Evolutionary conservation across 2,888 invertebrate genomes (phyloP).

Genomic region (Euzophera pinguis): DNA sequence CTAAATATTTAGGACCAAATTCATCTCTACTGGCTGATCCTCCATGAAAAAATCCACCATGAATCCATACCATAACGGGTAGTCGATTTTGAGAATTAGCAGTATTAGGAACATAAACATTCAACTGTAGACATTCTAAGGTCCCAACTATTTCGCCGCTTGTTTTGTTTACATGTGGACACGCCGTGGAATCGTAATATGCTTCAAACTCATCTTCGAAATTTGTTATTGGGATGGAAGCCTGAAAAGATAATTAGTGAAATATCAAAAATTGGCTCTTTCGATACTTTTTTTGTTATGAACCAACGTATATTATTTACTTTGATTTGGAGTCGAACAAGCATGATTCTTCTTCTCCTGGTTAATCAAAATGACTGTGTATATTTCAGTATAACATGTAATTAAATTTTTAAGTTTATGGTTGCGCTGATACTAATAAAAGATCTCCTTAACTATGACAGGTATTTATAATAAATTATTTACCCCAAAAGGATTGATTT

Average conservation of each 20-base stretch:
- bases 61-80: conserved; percentile 50
- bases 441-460: too few relatives aligned
- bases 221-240: conserved; percentile 24
- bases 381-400: not conserved
- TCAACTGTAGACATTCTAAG: conserved; percentile 80
- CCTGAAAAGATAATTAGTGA: conserved; percentile 20
- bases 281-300: too few relatives aligned
- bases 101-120: conserved; percentile 75
- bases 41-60: conserved; percentile 43
- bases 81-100: conserved; percentile 30
- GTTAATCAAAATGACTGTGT: too few relatives aligned
- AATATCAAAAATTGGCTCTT: too few relatives aligned
- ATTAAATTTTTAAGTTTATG: not conserved
- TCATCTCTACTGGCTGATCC: conserved; percentile 32
- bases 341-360: too few relatives aligned
- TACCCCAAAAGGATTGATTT: conserved; percentile 45
- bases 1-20: conserved; percentile 39
- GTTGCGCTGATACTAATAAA: too few relatives aligned
- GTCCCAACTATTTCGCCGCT: conserved; percentile 39
- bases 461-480: conserved; percentile 19
- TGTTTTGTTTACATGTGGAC: conserved; percentile 25
- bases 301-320: too few relatives aligned
- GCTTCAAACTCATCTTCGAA: conserved; percentile 32
- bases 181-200: conserved; percentile 25
- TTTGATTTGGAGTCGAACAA: too few relatives aligned